Conservation (phyloP, 2,797 vertebrate species). For the Neosalanx taihuensis region DNA sequence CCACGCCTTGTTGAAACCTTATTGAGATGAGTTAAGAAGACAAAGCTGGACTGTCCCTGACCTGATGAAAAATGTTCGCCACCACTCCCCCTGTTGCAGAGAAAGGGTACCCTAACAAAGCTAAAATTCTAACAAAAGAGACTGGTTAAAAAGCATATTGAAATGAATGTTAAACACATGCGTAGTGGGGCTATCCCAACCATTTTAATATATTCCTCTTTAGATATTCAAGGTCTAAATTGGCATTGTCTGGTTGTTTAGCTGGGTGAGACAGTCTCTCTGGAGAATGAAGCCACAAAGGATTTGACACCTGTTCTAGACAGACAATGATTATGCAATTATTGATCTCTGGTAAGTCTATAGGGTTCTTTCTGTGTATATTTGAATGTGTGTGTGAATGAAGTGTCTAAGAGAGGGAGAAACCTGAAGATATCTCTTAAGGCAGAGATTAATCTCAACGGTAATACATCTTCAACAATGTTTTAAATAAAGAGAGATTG, state of each 20-base stretch:
- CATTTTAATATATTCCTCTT: conserved; percentile 10
- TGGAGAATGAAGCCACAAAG: not conserved
- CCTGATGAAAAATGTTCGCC: not conserved
- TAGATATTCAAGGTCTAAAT: conserved; percentile 18
- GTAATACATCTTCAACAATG: too few species aligned
- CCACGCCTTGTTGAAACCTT: not conserved
- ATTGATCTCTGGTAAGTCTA: not conserved
- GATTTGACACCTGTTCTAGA: conserved; percentile 14
- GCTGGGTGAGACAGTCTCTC: not conserved
- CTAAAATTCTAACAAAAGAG: conserved; percentile 5
- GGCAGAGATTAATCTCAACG: too few species aligned
- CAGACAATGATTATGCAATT: conserved; percentile 1
- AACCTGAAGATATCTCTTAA: too few species aligned
- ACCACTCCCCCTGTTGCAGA: conserved; percentile 7
- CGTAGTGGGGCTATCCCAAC: not conserved
- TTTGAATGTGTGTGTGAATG: not conserved
- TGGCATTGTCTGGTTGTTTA: conserved; percentile 18
- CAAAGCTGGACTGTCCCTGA: conserved; percentile 2
- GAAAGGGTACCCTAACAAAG: conserved; percentile 14
- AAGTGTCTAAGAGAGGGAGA: too few species aligned
- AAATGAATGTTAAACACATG: conserved; percentile 16
- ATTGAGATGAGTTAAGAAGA: conserved; percentile 9
- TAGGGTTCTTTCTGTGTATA: not conserved
- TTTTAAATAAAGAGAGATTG: too few species aligned
- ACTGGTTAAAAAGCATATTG: conserved; percentile 16